Percentiles rank a stretch among this genome's conserved stretches.
Conservation (phyloP, 1,140 invertebrate species). For the Caenorhabditis briggsae region DNA sequence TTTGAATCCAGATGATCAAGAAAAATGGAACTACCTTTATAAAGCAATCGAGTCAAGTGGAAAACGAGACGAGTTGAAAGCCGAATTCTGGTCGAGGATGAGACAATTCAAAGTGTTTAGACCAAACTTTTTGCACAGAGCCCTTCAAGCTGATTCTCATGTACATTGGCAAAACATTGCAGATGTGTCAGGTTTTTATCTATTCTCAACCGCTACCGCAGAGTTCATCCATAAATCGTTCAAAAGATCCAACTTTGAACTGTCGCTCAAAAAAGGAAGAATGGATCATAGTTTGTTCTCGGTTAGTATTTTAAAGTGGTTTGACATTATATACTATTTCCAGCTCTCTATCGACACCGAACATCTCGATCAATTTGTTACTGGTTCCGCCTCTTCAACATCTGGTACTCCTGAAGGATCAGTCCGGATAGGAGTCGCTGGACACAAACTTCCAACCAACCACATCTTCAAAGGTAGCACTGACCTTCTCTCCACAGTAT, state of each 20-base stretch:
- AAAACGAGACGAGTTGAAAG: conserved; percentile 57
- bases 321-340: neutral
- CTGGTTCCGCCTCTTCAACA: neutral
- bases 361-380: conserved; percentile 23
- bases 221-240: conserved; percentile 1
- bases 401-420: conserved; percentile 3
- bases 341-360: conserved; percentile 45
- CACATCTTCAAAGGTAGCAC: conserved; percentile 41
- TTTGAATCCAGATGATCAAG: conserved; percentile 57
- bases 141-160: conserved; percentile 57
- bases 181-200: neutral
- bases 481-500: conserved; percentile 17
- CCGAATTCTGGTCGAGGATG: conserved; percentile 57
- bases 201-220: conserved; percentile 4
- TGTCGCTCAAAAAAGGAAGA: conserved; percentile 24
- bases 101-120: conserved; percentile 61
- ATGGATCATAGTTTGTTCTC: conserved; percentile 38
- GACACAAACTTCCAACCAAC: conserved; percentile 32
- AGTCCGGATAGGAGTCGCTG: neutral
- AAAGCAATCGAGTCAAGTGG: conserved; percentile 48
- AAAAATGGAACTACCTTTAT: conserved; percentile 62
- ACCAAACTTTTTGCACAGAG: conserved; percentile 60
- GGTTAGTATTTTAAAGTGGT: neutral
- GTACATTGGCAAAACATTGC: conserved; percentile 51
- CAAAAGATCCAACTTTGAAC: conserved; percentile 52